Base-by-base conservation (phyloP, 1,140 invertebrate genomes). In the Drosophila malerkotliana region DNA sequence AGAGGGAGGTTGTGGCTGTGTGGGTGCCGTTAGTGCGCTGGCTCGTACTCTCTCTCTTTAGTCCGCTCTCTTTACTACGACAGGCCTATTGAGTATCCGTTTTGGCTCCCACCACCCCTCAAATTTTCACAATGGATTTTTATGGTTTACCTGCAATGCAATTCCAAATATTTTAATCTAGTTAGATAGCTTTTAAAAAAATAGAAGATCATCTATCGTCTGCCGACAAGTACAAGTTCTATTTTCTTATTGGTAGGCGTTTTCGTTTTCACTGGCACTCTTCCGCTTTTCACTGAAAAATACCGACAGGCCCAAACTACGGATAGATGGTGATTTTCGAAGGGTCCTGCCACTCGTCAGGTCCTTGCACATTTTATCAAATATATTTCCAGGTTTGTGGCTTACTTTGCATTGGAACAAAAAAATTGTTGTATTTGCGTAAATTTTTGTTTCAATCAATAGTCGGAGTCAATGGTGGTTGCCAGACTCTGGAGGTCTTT, bases 71-170 rank as follows among this genome's bases (percentile, higher is more conserved):
- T 67, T 67, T 67, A 67, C 63, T 67, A 67, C 63, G 63, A 39
- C 63, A 47, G 63, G 63, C 67, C 81, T 85, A 80, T 84, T 84
- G 72, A 80, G 81, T 85, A 72, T 85, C 72, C 63, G 78, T 79
- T 85, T 85, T 87, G 77, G 63, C 82, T 68, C 83, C 78, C 83
- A 88, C 84, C 84, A 88, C 83, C 83, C 83, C 84, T 83, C 83
- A 77, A 89, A 67, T 83, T 88, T 88, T 88, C 83, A 88, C 79
- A 88, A 89, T 88, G 84, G 79, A 88, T 79, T 87, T 87, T 88
- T 89, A 88, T 77, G 72, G 76, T 88, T 82, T 79, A 84, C 84
- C 83, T 88, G 75, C 55, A 87, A 79, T 64, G 76, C 59, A 83
- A 77, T 72, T 59, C 12, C 39, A 52, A 37, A 57, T 15, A 67